Conservation (phyloP, 2,113 vertebrate genomes). For the Aldabrachelys gigantea region DNA sequence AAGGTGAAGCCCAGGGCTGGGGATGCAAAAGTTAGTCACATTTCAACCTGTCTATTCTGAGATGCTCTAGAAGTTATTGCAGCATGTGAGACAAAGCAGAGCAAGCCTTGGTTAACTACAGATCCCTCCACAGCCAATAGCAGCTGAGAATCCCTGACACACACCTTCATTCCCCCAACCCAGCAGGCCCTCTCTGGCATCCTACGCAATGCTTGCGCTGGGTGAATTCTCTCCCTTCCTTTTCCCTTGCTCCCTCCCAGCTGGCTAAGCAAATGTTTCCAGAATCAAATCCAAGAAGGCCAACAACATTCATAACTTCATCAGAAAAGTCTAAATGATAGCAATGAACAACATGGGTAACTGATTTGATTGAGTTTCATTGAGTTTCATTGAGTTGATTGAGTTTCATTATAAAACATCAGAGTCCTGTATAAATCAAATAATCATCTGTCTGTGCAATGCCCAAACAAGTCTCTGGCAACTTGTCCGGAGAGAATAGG, state of each 20-base stretch:
- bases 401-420: not conserved
- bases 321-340: not conserved
- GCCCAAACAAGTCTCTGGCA: not conserved
- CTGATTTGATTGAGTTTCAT: not conserved
- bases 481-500: too few species aligned
- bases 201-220: not conserved
- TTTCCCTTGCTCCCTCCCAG: not conserved
- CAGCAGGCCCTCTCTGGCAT: not conserved
- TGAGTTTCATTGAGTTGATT: not conserved
- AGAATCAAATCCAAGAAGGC: not conserved
- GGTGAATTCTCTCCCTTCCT: not conserved
- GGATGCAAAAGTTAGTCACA: not conserved
- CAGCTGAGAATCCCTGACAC: not conserved
- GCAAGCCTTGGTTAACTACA: not conserved
- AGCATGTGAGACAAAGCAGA: not conserved
- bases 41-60: not conserved
- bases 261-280: not conserved
- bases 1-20: not conserved
- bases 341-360: not conserved
- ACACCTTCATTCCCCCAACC: not conserved
- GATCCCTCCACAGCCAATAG: not conserved
- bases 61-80: not conserved
- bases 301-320: not conserved
- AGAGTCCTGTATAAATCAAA: not conserved
- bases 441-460: not conserved